A percentile compares a stretch with the other conserved stretches of the same genome.
Evolutionary conservation across 2,113 vertebrate genomes (phyloP).

Genomic region (Neotragus moschatus): DNA sequence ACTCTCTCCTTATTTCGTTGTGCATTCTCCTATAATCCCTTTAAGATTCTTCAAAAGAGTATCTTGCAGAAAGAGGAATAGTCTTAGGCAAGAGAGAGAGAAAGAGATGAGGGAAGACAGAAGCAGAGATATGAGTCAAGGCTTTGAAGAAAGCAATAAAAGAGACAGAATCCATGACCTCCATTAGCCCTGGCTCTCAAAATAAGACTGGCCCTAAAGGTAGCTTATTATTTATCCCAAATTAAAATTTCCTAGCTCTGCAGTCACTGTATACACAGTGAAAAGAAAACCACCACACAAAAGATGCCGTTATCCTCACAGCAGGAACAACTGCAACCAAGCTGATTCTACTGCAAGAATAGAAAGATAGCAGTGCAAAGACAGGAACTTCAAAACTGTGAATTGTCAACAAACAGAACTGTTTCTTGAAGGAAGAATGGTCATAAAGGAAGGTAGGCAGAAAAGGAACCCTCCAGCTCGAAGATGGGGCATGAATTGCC

Average conservation of each 20-base stretch:
- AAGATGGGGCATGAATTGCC: not conserved
- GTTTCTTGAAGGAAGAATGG: not conserved
- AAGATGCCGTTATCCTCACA: slow-evolving; percentile 7
- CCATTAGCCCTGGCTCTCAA: not conserved
- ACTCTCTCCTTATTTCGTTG: not conserved
- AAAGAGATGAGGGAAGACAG: not conserved
- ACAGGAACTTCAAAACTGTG: not conserved
- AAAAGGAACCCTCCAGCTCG: not conserved
- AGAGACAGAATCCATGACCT: slow-evolving; percentile 27
- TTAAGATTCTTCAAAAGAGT: not conserved
- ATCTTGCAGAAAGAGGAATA: not conserved
- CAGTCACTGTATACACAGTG: not conserved
- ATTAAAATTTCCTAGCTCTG: slow-evolving; percentile 56
- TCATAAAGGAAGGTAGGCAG: not conserved
- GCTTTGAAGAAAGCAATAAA: not conserved
- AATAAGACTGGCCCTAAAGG: slow-evolving; percentile 40
- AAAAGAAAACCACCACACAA: slow-evolving; percentile 28
- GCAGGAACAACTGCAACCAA: not conserved
- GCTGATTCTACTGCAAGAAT: slow-evolving; percentile 36
- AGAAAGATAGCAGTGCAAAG: slow-evolving; percentile 15
- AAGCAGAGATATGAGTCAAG: not conserved
- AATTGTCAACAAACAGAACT: slow-evolving; percentile 1
- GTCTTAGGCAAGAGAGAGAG: not conserved
- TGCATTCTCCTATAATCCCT: not conserved
- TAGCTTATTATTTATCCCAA: slow-evolving; percentile 44